These are phyloP conservation scores for Stegana nigrithorax DNA, from an alignment of 2,888 invertebrate species.

Conservation along the genomic window DNA sequence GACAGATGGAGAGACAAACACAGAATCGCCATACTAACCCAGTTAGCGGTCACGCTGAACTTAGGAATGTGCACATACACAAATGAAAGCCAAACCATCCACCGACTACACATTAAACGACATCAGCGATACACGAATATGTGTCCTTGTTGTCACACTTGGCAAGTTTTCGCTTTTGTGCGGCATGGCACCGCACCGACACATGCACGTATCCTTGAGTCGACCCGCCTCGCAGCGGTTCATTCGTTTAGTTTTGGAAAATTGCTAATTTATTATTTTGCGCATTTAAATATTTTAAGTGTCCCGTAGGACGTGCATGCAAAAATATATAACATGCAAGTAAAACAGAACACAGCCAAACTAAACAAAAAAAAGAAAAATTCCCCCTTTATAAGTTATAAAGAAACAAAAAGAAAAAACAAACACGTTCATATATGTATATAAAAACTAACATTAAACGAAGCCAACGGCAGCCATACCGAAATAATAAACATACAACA, in stretches of 20 bases:
- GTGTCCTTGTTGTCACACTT: neutral
- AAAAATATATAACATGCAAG: constrained; percentile 21
- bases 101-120: neutral
- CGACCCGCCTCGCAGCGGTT: neutral
- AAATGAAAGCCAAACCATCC: neutral
- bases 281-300: constrained; percentile 63
- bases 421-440: neutral
- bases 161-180: no score
- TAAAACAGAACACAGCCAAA: constrained; percentile 6
- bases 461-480: neutral
- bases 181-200: neutral
- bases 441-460: neutral
- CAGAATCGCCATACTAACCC: neutral
- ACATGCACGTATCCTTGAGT: neutral
- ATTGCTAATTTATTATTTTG: constrained; percentile 61
- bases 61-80: neutral
- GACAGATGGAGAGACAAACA: neutral
- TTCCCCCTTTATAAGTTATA: no score
- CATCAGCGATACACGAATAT: neutral
- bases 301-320: constrained; percentile 51
- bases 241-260: constrained; percentile 44
- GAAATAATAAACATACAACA: neutral
- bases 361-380: neutral
- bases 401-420: neutral
- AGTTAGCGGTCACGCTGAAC: neutral